Evolutionary conservation across 1,140 invertebrate genomes (phyloP).

Genomic region (Caenorhabditis brenneri): DNA sequence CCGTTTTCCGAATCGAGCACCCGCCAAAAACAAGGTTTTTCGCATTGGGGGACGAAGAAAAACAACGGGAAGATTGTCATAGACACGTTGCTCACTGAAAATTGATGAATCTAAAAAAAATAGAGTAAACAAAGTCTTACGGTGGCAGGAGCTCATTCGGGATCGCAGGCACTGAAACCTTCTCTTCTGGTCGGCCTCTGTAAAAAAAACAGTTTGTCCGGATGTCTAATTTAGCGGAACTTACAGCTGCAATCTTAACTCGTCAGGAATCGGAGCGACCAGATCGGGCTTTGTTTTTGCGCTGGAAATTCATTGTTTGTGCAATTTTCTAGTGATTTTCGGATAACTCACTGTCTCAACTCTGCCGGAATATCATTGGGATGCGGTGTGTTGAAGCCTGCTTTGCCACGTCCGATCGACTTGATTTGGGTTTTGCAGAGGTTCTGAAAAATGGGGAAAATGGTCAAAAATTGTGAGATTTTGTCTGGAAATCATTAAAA

Average conservation of each 20-base stretch:
- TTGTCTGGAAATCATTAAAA: too few relatives aligned
- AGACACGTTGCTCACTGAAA: background rate
- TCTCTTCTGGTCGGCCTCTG: background rate
- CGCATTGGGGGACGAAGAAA: background rate
- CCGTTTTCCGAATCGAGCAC: background rate
- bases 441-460: background rate
- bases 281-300: background rate
- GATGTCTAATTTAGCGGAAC: background rate
- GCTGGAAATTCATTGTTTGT: slow-evolving; percentile 6
- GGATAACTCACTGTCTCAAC: background rate
- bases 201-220: background rate
- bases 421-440: background rate
- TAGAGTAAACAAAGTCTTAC: background rate
- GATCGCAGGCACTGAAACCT: background rate
- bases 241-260: background rate
- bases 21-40: background rate
- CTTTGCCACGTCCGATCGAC: background rate
- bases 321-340: background rate
- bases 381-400: background rate
- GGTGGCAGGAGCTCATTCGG: background rate
- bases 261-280: slow-evolving; percentile 24
- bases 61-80: background rate
- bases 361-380: background rate
- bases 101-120: background rate
- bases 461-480: background rate